Evolutionary conservation across 2,888 invertebrate species (phyloP), one percentile per base, ranked within the genome.

Genomic region (Cataglyphis altisquamis): DNA sequence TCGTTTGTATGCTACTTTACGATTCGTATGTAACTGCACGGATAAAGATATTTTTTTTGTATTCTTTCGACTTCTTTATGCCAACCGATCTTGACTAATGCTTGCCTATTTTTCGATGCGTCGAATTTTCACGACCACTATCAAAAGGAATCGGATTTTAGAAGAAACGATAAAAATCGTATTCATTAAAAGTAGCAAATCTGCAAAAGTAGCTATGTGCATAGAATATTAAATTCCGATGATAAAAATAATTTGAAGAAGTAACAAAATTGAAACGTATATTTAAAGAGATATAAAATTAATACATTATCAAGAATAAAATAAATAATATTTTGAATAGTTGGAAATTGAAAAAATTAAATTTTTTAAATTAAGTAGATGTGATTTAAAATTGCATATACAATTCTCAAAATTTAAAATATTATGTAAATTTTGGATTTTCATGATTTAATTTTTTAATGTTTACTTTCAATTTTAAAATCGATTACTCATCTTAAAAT

Each of bases 21-120:
- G 52, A 41, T 6, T 77, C n/a, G 25, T 77, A 77, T 10, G 52
- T 39, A 64, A 64, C 4, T 75, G 55, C 39, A 52, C 9, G 15
- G 10, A 64, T 75, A n/a, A 77, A 48, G 8, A 12, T 25, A 25
- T 25, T 9, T 66, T n/a, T 64, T 66, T 55, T 5, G 48, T 52
- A 75, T 21, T 15, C n/a, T 64, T 64, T 55, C 9, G 45, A n/a
- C 12, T 62, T 55, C 62, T 21, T 64, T 75, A 8, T 64, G 10
- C 9, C 32, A 45, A n/a, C n/a, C n/a, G 32, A 48, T 66, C 18
- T 52, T n/a, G 25, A 25, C 12, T 4, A 57, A 55, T n/a, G 55
- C n/a, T 15, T 10, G 15, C 39, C 9, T n/a, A 64, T n/a, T 18
- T 48, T 74, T 74, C 32, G 32, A 45, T 9, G 5, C 32, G 1